A percentile compares a stretch with the other conserved stretches of the same genome.
phyloP scores from a whole-genome alignment of 1,140 invertebrate genomes.

The Trypoxylus dichotomus region DNA sequence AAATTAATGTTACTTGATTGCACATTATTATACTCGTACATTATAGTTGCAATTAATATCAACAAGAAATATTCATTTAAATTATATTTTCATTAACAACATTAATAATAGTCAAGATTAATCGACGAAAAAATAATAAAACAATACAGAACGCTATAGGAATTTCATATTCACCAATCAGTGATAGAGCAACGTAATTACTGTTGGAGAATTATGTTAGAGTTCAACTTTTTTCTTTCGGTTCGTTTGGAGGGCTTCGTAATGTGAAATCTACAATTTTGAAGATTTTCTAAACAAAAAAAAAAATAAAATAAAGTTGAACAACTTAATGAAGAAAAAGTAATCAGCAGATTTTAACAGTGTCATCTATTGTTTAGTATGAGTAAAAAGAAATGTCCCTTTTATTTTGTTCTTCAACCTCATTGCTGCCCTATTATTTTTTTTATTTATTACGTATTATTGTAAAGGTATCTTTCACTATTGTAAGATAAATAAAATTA shows the following conservation, averaged over 20 bases:
- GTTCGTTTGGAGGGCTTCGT: too few relatives aligned
- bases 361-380: too few relatives aligned
- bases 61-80: neutral
- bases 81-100: neutral
- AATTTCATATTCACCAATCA: neutral
- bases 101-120: neutral
- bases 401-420: too few relatives aligned
- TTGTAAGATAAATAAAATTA: slow-evolving; percentile 19
- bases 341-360: too few relatives aligned
- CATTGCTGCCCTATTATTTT: too few relatives aligned
- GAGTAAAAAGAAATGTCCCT: too few relatives aligned
- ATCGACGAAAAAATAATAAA: neutral
- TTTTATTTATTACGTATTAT: neutral
- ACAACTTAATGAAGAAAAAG: too few relatives aligned
- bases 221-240: neutral
- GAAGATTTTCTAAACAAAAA: too few relatives aligned
- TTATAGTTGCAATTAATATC: neutral
- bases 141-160: neutral
- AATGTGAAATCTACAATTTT: too few relatives aligned
- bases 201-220: neutral
- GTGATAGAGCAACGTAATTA: neutral
- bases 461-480: slow-evolving; percentile 18
- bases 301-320: too few relatives aligned
- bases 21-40: neutral
- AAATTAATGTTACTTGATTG: too few relatives aligned